phyloP scores from a whole-genome alignment of 64 coral and sea anemone genomes.

The Platygyra sinensis region DNA sequence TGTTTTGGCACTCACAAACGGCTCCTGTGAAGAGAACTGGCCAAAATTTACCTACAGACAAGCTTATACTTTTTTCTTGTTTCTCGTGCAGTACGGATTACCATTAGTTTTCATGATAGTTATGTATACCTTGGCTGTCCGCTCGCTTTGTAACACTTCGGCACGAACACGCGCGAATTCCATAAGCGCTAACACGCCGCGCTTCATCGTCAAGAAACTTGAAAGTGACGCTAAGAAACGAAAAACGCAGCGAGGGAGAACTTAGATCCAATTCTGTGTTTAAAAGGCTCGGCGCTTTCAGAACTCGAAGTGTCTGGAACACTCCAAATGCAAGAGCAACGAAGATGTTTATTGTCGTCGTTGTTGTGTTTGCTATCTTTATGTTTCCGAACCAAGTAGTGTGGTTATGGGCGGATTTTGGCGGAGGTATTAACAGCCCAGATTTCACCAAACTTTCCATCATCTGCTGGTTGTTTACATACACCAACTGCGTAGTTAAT shows the following conservation, averaged over 20 bases:
- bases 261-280: neutral
- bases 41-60: conserved; percentile 26
- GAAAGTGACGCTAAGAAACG: neutral
- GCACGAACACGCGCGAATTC: neutral
- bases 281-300: neutral
- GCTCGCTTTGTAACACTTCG: conserved; percentile 2
- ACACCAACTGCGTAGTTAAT: conserved; percentile 67
- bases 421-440: conserved; percentile 16
- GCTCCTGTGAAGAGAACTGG: conserved; percentile 29
- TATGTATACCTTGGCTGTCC: conserved; percentile 23
- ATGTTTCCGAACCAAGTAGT: conserved; percentile 75
- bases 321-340: conserved; percentile 53
- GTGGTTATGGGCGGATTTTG: conserved; percentile 67
- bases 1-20: conserved; percentile 20
- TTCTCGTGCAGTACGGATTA: conserved; percentile 48
- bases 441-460: conserved; percentile 45
- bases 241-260: neutral
- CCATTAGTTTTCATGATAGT: conserved; percentile 45
- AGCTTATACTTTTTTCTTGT: conserved; percentile 54
- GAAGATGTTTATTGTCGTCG: conserved; percentile 64
- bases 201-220: neutral
- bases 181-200: neutral
- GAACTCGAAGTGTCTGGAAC: neutral
- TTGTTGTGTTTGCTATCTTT: conserved; percentile 57
- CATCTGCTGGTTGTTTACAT: conserved; percentile 63